Conservation (phyloP, 30 jellyfish, hydroid and myxozoan genomes). For the Calvadosia cruxmelitensis region DNA sequence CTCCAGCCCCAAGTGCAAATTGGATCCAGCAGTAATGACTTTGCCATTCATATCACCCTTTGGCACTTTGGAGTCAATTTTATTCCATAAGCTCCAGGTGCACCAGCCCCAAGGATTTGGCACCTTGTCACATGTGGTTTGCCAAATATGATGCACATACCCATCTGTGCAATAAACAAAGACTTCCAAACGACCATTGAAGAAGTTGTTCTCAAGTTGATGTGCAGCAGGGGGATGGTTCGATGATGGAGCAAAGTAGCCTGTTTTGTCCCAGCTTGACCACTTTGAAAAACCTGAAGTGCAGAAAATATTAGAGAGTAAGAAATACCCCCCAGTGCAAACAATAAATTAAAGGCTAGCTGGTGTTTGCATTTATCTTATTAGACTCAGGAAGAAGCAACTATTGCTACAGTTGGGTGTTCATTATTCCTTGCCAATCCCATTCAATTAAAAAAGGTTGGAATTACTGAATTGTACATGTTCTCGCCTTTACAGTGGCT, state of each 20-base stretch:
- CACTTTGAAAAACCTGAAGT: constrained; percentile 49
- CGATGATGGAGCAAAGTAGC: constrained; percentile 83
- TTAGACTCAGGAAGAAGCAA: no score
- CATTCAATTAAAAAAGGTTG: no score
- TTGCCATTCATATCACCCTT: constrained; percentile 12
- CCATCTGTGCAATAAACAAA: constrained; percentile 94
- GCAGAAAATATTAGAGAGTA: neutral
- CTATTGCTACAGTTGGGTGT: no score
- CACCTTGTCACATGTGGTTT: constrained; percentile 95
- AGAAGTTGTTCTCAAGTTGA: constrained; percentile 66
- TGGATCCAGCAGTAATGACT: constrained; percentile 62
- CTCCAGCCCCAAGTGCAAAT: constrained; percentile 93
- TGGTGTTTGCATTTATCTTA: no score
- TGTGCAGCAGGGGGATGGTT: constrained; percentile 91
- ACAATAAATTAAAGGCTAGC: no score
- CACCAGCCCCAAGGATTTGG: constrained; percentile 99
- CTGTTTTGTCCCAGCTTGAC: constrained; percentile 95
- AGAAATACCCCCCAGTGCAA: no score
- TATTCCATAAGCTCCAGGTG: constrained; percentile 95
- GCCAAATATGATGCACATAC: constrained; percentile 87
- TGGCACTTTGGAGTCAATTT: constrained; percentile 49
- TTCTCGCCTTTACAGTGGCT: no score
- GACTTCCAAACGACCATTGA: constrained; percentile 80
- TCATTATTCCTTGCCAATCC: neutral
- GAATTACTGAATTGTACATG: neutral